Base-by-base conservation (phyloP, 2,797 vertebrate species). In the Aplochiton taeniatus region DNA sequence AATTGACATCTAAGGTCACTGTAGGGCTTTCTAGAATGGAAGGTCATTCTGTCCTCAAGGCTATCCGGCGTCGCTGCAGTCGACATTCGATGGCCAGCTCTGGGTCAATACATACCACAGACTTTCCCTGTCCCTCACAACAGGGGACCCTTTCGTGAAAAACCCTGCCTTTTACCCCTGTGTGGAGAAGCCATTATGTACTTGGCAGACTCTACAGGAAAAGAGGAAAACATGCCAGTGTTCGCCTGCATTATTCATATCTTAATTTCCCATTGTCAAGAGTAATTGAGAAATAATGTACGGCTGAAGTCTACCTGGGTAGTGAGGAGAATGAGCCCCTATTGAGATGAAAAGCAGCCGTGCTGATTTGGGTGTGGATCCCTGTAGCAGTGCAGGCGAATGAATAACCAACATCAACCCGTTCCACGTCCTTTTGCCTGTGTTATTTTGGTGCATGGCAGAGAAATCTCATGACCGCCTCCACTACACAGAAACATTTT, bases 401-500 rank as follows among this genome's bases (percentile, higher is more conserved):
- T 45, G 66, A 55, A 55, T 58, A 55, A 46, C 31, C 16, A 57
- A 57, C 16, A n/a, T 17, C 8, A 49, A 9, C 0, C 41, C 49
- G n/a, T 14, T 50, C 11, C 12, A 1, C 11, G 14, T 4, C 7
- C 55, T 12, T 47, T 9, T 55, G 31, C 12, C n/a, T 54, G 44
- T 18, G 10, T n/a, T 31, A 5, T 18, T 14, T 7, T 41, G 18
- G 8, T 12, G 11, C 43, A 19, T 9, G 56, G 42, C 53, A 59
- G 58, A 61, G 63, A 63, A 73, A 76, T 69, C 63, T 71, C 42
- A 65, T 61, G 59, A 69, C 72, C 65, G 61, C 58, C 64, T 78
- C 69, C 58, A 54, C 58, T 73, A 73, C 69, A 77, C 83, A 76
- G 50, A 80, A 74, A 78, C 78, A 83, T 82, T 85, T 82, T 51